Evolutionary conservation across 2,888 invertebrate species (phyloP), one percentile per base, ranked within the genome.

Genomic region (Spodoptera exigua): DNA sequence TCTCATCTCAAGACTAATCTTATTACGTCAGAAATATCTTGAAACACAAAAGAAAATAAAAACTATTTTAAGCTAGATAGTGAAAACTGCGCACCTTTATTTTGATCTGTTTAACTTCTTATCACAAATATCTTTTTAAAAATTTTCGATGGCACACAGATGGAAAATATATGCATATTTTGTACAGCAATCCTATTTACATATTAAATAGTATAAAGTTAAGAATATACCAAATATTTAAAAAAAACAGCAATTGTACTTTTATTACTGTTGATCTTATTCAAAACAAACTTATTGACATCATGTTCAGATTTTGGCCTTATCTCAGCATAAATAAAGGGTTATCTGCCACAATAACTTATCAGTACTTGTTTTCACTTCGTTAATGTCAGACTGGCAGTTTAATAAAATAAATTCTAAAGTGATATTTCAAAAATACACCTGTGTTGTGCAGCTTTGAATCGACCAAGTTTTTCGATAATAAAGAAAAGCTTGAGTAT

Each of bases 301-400:
- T 76, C 70, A 73, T 61, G 60, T 71, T 77, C 81, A 76, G 83
- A 85, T 86, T 86, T 83, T 67, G 59, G 69, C 57, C 65, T 82
- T 89, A 88, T 88, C 87, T 71, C 56, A 53, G 64, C 70, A 70
- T 76, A 79, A 79, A 81, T 68, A 61, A 80, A 83, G 85, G 89
- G 89, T 89, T 89, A 89, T 89, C 88, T 76, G 48, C 47, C 58
- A 74, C 61, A 74, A 72, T 71, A 74, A 79, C 78, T 82, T 89
- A 87, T 88, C 88, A 81, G 74, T 76, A 47, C 74, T 66, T 80
- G 80, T 86, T 84, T 87, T 86, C 81, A 82, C 76, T 79, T 69
- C 63, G 68, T 69, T 78, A 63, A 69, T 76, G 76, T 74, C 78
- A 78, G 71, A 66, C 70, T 58, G 65, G 55, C 64, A 74, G 61